Base-by-base conservation (phyloP, 2,113 vertebrate genomes). In the Zosterops hypoxanthus region DNA sequence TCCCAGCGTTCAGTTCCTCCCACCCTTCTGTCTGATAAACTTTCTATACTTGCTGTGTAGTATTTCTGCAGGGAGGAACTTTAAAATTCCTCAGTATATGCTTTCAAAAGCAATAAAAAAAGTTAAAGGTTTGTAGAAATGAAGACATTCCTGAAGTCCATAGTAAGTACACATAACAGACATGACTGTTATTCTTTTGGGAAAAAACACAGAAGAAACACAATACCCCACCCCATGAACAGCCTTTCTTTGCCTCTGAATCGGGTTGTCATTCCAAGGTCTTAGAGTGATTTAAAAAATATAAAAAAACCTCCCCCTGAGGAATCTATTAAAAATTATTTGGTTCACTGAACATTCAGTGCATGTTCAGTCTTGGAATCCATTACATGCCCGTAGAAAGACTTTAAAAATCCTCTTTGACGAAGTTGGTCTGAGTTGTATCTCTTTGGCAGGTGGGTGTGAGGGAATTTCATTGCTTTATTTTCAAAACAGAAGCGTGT, bases 301-400 rank as follows among this genome's bases (percentile, higher is more conserved):
- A 94, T 66, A 82, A 96, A 95, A 92, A 93, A 95, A 92, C 26
- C 71, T 91, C 89, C 71, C 71, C 91, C 73, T 92, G 92, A 95
- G 95, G 90, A 96, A 96, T 96, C 88, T 97, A 94, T 97, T 97
- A 94, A 95, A 97, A 96, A 95, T 97, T 97, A 96, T 71, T 86
- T 98, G 94, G 88, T 97, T 98, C 95, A 95, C 83, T 90, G 96
- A 95, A 96, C 95, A 96, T 94, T 92, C 94, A 76, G 70, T 90
- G 80, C 79, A 81, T 8, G 71, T 90, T 97, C 82, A 39, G 52
- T 82, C 70, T 93, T 92, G 83, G 93, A 96, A 94, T 96, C 90
- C 52, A 93, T 97, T 97, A 87, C 81, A 49, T 82, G 71, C 69
- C 64, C 14, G 6, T 94, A 95, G 86, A 96, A 97, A 86, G 83